A percentile compares a stretch with the other conserved stretches of the same genome.
Evolutionary conservation across 1,140 invertebrate species (phyloP).

Genomic region (Cydia splendana): DNA sequence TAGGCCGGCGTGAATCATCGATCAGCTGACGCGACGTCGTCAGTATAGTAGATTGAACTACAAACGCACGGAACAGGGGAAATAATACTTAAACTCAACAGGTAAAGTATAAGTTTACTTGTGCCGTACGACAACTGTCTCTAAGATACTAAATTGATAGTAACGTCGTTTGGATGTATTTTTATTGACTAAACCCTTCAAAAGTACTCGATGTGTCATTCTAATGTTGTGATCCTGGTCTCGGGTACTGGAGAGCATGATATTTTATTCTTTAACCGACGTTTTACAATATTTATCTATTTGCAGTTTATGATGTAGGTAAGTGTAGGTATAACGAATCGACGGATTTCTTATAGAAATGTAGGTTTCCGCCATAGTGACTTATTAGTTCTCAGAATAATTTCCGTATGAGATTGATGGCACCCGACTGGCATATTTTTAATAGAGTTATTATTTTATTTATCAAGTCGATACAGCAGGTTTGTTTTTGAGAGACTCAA

Average conservation of each 20-base stretch:
- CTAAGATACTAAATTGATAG: neutral
- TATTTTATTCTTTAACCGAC: no score
- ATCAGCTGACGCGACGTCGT: slow-evolving; percentile 2
- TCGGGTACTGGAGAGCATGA: no score
- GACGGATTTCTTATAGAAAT: no score
- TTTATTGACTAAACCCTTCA: neutral
- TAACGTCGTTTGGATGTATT: neutral
- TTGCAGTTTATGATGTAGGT: no score
- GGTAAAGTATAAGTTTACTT: neutral
- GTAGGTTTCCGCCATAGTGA: no score
- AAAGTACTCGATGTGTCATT: no score
- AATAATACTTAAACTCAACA: neutral
- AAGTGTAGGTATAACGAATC: no score
- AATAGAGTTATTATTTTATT: neutral
- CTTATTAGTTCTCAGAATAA: neutral
- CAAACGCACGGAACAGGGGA: neutral
- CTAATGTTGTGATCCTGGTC: no score
- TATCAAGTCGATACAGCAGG: neutral
- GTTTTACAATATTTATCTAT: no score
- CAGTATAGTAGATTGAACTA: neutral
- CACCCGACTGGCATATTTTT: neutral
- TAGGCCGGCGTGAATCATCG: neutral
- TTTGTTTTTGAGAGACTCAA: no score
- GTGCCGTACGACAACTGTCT: neutral
- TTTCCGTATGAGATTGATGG: neutral